Evolutionary conservation across 2,113 vertebrate species (phyloP).

Genomic region (Clarias macrocephalus): DNA sequence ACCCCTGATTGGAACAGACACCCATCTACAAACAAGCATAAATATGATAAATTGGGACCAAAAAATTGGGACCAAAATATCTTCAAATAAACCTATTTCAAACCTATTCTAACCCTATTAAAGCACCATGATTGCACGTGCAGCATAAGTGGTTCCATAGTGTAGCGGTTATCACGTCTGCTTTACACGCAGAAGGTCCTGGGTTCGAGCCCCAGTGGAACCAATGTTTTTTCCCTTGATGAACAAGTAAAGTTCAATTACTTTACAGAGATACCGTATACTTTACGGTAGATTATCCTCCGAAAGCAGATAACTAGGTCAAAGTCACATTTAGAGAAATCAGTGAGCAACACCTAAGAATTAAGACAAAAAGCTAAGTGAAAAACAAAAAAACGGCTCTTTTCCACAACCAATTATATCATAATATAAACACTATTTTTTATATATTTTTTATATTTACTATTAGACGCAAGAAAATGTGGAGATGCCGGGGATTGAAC

Average conservation of each 20-base stretch:
- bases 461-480: background rate
- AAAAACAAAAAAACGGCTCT: background rate
- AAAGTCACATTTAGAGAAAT: background rate
- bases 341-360: background rate
- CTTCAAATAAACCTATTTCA: no score
- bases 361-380: background rate
- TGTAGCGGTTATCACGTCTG: slow-evolving; percentile 99
- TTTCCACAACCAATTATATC: background rate
- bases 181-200: slow-evolving; percentile 99
- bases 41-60: no score
- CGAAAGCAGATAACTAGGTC: background rate
- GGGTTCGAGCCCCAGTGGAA: slow-evolving; percentile 99
- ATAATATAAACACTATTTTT: no score
- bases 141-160: slow-evolving; percentile 79
- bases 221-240: slow-evolving; percentile 55
- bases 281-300: no score
- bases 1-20: no score
- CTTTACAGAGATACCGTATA: no score
- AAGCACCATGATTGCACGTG: fast-evolving
- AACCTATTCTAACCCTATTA: background rate
- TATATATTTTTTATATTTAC: no score
- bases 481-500: slow-evolving; percentile 68
- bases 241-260: no score
- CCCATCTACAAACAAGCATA: no score
- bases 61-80: no score